Conservation (phyloP, 2,113 vertebrate species). For the Corynorhinus townsendii region DNA sequence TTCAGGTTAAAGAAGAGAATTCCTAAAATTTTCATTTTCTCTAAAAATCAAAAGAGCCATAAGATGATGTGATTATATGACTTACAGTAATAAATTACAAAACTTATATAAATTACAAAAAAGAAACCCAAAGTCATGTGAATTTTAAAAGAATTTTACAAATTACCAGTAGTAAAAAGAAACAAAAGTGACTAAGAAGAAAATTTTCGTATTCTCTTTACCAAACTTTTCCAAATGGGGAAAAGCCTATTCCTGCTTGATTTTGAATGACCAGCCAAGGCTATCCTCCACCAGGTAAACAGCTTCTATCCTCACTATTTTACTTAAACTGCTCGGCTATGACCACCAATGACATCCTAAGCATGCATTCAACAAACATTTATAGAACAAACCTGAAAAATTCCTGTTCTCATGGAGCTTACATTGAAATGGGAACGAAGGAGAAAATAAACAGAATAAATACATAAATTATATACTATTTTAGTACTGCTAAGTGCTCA, state of each 20-base stretch:
- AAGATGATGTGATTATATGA: background rate
- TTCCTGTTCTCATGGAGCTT: background rate
- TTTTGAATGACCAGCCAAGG: background rate
- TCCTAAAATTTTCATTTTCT: background rate
- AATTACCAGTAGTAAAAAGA: background rate
- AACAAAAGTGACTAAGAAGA: background rate
- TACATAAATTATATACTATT: background rate
- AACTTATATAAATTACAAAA: constrained; percentile 1
- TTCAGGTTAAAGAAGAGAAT: constrained; percentile 20
- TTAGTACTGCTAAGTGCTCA: background rate
- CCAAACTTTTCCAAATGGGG: background rate
- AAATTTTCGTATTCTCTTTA: background rate
- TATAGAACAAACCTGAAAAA: background rate
- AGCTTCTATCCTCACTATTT: background rate
- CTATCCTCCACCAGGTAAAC: background rate
- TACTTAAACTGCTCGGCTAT: background rate
- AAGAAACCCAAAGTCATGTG: background rate
- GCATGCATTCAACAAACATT: background rate
- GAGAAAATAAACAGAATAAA: background rate
- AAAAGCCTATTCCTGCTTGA: background rate
- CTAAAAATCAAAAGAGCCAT: background rate
- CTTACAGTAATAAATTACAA: background rate
- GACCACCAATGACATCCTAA: background rate
- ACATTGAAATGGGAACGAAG: background rate
- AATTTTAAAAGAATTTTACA: background rate